Percentiles rank a stretch among this genome's conserved stretches.
phyloP scores from a whole-genome alignment of 2,113 vertebrate genomes.

The Ailuropoda melanoleuca region DNA sequence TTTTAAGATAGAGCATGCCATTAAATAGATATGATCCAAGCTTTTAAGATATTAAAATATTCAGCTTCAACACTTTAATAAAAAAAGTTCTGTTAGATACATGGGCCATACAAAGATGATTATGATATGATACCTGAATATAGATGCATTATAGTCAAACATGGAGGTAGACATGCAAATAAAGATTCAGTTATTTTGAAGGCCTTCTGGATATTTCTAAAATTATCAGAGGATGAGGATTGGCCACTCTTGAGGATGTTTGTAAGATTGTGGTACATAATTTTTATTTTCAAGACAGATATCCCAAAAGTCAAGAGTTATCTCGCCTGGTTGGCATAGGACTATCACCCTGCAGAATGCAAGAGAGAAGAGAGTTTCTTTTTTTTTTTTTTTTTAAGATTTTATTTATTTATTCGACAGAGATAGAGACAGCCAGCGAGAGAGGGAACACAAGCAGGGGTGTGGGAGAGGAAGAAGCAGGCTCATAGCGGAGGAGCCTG shows the following conservation, averaged over 20 bases:
- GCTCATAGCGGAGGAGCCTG: no score
- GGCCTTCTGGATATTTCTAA: neutral
- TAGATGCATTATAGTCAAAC: neutral
- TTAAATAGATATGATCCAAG: neutral
- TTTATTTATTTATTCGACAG: no score
- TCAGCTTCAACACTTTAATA: neutral
- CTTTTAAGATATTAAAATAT: constrained; percentile 12
- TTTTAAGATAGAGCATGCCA: neutral
- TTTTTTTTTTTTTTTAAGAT: no score
- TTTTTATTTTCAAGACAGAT: neutral
- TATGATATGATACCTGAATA: neutral
- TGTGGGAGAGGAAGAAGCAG: no score
- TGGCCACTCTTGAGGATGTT: neutral
- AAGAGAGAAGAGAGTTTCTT: neutral
- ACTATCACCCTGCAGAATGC: neutral
- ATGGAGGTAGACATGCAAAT: neutral
- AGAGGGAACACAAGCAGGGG: no score
- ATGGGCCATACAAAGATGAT: neutral
- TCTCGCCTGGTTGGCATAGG: neutral
- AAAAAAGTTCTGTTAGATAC: neutral
- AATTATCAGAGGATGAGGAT: neutral
- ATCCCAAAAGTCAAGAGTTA: neutral
- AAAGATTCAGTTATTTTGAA: neutral
- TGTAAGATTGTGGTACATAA: neutral
- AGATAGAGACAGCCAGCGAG: no score